phyloP scores from a whole-genome alignment of 2,113 vertebrate genomes.

The Menura novaehollandiae region DNA sequence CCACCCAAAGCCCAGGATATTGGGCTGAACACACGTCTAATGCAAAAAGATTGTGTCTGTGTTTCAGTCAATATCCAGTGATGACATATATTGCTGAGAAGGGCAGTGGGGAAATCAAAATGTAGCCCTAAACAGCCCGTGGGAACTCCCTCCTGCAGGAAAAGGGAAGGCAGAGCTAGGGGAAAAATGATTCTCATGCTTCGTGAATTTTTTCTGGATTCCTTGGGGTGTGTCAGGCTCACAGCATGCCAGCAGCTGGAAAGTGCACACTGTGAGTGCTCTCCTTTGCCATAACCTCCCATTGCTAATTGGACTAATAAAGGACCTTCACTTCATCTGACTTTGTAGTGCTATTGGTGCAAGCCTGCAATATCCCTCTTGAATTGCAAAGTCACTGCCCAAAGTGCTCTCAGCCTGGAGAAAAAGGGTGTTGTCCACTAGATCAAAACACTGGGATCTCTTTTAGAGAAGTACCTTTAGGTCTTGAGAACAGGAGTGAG shows the following conservation, averaged over 20 bases:
- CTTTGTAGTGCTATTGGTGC: neutral
- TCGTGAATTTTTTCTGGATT: constrained; percentile 52
- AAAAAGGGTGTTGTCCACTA: neutral
- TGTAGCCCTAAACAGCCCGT: neutral
- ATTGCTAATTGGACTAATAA: neutral
- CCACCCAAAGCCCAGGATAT: neutral
- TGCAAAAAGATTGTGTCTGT: neutral
- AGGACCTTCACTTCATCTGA: neutral
- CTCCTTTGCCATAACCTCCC: neutral
- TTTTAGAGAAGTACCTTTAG: neutral
- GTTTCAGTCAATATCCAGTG: neutral
- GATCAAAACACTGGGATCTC: neutral
- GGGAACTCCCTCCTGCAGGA: neutral
- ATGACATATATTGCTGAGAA: neutral
- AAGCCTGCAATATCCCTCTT: neutral
- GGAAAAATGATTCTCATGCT: neutral
- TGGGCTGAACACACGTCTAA: neutral
- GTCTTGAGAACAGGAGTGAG: neutral
- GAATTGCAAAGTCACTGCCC: neutral
- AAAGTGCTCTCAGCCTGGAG: neutral
- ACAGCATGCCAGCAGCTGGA: neutral
- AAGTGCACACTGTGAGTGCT: neutral
- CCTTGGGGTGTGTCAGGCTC: neutral
- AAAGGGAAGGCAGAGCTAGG: neutral
- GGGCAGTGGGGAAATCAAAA: neutral